Evolutionary conservation across 2,797 vertebrate species (phyloP), one percentile per base, ranked within the genome.

Genomic region (Karalla daura): DNA sequence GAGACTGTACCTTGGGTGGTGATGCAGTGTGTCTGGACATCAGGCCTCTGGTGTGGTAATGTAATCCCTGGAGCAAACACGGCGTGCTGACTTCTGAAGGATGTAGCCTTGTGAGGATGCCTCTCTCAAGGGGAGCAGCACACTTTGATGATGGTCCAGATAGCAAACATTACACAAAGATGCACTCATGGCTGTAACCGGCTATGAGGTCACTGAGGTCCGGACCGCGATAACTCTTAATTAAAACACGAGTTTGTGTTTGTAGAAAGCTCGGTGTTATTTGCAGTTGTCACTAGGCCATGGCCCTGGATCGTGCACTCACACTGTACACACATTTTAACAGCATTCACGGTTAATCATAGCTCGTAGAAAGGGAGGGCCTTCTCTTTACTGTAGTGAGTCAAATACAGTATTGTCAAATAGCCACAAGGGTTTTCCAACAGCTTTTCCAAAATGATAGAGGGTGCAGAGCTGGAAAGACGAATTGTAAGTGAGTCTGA

Each of bases 11-110:
- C 81, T 88, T 68, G 53, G 76, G 67, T 74, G 83, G 74, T 33
- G 77, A 33, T 37, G 41, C 51, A 14, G 76, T 12, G 36, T 49
- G 66, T 55, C 59, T 41, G 60, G 53, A 63, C 52, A 53, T 52
- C 33, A 24, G 74, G 61, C 46, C 61, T 85, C 74, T 85, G 78
- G 78, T 86, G 87, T 85, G 85, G 75, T 76, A 74, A 87, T 84
- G 83, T 84, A 76, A 91, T 86, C 81, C 84, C 67, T 32, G 82
- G 55, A 80, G 81, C 78, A 89, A 91, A 90, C 83, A 88, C 55
- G 74, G 37, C 66, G 70, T 81, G 44, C 74, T 86, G 49, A 74
- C 73, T 81, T 77, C 74, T 74, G 59, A 83, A 53, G 69, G 61
- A 20, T 67, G 65, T 7, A 33, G 63, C 24, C 43, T 17, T 28